A percentile compares a stretch with the other conserved stretches of the same genome.
phyloP scores from a whole-genome alignment of 2,113 vertebrate species.

The Neolamprologus sp. region DNA sequence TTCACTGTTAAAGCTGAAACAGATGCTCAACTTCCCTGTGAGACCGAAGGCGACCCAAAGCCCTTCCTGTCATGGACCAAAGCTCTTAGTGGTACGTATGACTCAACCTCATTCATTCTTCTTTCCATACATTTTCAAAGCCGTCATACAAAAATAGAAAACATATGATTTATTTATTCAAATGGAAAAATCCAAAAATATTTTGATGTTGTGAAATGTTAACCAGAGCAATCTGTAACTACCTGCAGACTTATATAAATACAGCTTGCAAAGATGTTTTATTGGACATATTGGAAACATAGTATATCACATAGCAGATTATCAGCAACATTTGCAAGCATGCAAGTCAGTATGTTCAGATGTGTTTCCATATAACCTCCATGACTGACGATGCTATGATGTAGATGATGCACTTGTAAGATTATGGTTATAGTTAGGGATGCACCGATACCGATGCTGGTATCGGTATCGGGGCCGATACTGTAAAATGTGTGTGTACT shows the following conservation, averaged over 20 bases:
- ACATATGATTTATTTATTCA: background rate
- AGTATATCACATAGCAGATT: background rate
- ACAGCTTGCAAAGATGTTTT: background rate
- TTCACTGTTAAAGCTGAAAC: slow-evolving; percentile 73
- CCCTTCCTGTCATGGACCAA: slow-evolving; percentile 87
- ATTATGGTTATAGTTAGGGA: background rate
- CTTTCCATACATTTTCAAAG: background rate
- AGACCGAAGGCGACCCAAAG: slow-evolving; percentile 74
- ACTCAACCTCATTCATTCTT: background rate
- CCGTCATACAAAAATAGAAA: accelerated
- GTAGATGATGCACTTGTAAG: background rate
- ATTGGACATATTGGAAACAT: background rate
- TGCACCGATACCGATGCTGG: too few relatives aligned
- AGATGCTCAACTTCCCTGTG: slow-evolving; percentile 79
- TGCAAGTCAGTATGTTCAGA: background rate
- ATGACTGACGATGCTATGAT: background rate
- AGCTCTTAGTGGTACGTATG: slow-evolving; percentile 79
- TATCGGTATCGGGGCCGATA: too few relatives aligned
- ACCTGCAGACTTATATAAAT: background rate
- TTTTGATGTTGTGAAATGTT: background rate
- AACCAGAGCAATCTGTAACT: background rate
- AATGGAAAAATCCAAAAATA: background rate
- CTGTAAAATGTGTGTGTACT: too few relatives aligned
- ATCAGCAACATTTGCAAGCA: background rate
- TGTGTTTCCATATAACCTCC: background rate